These are phyloP conservation scores for Whitmania pigra DNA, from an alignment of 1,140 invertebrate genomes.

Conservation along the genomic window DNA sequence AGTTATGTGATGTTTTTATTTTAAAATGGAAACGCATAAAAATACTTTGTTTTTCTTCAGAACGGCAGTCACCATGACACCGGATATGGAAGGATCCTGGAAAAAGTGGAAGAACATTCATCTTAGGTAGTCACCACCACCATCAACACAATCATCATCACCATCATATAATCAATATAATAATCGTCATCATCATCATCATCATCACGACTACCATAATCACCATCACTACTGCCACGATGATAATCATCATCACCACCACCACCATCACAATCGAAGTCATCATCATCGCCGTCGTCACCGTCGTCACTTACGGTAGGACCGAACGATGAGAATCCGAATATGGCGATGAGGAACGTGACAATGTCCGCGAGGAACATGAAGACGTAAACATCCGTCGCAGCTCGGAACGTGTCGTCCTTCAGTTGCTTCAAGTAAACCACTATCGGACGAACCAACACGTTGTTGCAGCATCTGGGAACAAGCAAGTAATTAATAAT, in stretches of 20 bases:
- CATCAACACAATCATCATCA: not conserved
- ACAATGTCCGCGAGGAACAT: slow-evolving; percentile 99
- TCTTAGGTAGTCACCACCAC: not conserved
- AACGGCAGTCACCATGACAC: too few species aligned
- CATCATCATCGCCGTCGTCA: not conserved
- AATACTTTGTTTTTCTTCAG: too few species aligned
- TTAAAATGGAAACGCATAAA: too few species aligned
- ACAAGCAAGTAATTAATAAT: not conserved
- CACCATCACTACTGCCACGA: too few species aligned
- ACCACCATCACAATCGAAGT: too few species aligned
- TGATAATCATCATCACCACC: too few species aligned
- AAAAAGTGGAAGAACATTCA: not conserved
- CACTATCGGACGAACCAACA: not conserved
- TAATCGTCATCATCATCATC: too few species aligned
- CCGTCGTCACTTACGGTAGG: slow-evolving; percentile 46
- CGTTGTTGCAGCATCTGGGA: not conserved
- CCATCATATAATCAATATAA: too few species aligned
- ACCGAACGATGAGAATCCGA: slow-evolving; percentile 81
- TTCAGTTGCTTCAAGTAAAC: slow-evolving; percentile 34
- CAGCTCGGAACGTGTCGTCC: slow-evolving; percentile 45
- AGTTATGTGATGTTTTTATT: too few species aligned
- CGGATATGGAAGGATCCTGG: slow-evolving; percentile 1
- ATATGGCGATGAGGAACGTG: slow-evolving; percentile 88
- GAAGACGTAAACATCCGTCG: slow-evolving; percentile 87
- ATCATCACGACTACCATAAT: too few species aligned